Evolutionary conservation across 2,888 invertebrate species (phyloP), one percentile per base, ranked within the genome.

Genomic region (Aplocera efformata): DNA sequence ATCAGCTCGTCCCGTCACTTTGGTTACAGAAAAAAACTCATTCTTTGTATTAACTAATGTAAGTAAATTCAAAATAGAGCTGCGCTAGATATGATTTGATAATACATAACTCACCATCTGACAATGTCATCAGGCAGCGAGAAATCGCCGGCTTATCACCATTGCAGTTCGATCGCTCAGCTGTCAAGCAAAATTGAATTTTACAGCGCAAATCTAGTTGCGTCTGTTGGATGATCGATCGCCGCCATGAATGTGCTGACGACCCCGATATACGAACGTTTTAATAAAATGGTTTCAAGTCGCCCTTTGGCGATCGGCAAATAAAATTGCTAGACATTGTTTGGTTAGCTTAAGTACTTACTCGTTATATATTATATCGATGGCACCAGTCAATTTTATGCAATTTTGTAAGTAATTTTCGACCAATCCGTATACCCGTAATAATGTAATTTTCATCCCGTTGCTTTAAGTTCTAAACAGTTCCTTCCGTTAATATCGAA

Each of bases 131-230:
- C 44, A 41, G 41, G 33, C 11, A 37, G 33, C 44, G 53, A 34
- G 44, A 50, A 46, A 48, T 47, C 45, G 43, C 38, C 51, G 32
- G 49, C 45, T 52, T 49, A 49, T 54, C 37, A 50, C 43, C 31
- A 47, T 32, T 26, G 35, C 35, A 46, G 44, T 54, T 53, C 55
- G 28, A 58, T 59, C 53, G 49, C 47, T 52, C 51, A 40, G 41
- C 50, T 56, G 53, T 50, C 63, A 53, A 48, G 31, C 34, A 32
- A 57, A 64, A 64, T 67, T 66, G 55, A 66, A 62, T 67, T 67
- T 65, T 58, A 56, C 51, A 56, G 58, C 48, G 53, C 51, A 58
- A 63, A 63, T 59, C 58, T 51, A 50, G 32, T 48, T 44, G 35
- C 21, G 45, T 50, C 50, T 41, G 40, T 25, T 29, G 42, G 40